These are phyloP conservation scores for Campoletis sonorensis DNA, from an alignment of 1,140 invertebrate species.

Conservation along the genomic window DNA sequence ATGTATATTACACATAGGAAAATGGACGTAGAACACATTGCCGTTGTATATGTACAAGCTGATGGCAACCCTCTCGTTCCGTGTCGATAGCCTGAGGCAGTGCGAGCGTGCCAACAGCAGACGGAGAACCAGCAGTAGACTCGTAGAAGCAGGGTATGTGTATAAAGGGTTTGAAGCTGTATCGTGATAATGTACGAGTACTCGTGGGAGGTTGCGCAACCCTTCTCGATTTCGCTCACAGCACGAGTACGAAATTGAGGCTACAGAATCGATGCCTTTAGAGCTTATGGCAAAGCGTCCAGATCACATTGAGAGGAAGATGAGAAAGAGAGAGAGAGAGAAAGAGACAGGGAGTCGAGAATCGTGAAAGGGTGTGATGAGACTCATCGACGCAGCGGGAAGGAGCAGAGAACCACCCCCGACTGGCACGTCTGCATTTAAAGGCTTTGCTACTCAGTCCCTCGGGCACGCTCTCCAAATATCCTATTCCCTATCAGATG, in stretches of 20 bases:
- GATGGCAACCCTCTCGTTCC: conserved; percentile 37
- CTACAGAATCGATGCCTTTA: conserved; percentile 19
- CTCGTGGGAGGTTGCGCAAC: conserved; percentile 35
- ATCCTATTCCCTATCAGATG: conserved; percentile 4
- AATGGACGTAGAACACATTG: conserved; percentile 10
- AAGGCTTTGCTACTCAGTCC: neutral
- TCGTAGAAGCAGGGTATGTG: neutral
- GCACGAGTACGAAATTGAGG: conserved; percentile 8
- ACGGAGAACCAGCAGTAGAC: conserved; percentile 4
- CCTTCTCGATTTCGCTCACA: conserved; percentile 36
- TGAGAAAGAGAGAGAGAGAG: neutral
- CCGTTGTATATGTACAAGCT: conserved; percentile 17
- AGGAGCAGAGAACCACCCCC: neutral
- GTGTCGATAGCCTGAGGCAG: conserved; percentile 36
- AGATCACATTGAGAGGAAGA: neutral
- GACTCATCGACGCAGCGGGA: conserved; percentile 20
- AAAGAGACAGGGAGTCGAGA: neutral
- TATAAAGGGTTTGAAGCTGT: conserved; percentile 13
- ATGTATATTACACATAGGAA: neutral
- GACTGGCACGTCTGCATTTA: conserved; percentile 17
- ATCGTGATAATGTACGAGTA: conserved; percentile 30
- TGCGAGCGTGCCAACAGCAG: conserved; percentile 31
- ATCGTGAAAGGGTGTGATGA: conserved; percentile 27
- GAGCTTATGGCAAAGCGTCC: conserved; percentile 8
- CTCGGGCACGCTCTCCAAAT: conserved; percentile 3